phyloP scores from a whole-genome alignment of 2,113 vertebrate species.

The Leptocoma aspasia region DNA sequence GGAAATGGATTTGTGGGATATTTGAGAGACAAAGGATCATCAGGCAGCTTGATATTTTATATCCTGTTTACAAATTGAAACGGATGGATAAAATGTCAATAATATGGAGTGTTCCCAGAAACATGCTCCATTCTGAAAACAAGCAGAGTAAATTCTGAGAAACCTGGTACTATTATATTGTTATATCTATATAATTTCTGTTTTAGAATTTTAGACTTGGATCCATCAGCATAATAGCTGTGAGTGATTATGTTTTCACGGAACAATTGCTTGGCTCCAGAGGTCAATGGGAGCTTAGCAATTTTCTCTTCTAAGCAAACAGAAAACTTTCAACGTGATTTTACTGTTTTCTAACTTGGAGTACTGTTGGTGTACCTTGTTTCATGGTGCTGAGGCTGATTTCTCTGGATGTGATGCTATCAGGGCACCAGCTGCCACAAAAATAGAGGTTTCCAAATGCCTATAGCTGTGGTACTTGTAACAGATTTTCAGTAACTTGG shows the following conservation, averaged over 20 bases:
- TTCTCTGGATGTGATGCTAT: neutral
- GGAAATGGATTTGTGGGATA: neutral
- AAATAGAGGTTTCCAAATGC: neutral
- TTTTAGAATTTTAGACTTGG: neutral
- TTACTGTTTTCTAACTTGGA: neutral
- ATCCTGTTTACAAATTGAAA: constrained; percentile 11
- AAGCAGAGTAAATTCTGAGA: neutral
- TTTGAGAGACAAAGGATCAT: constrained; percentile 28
- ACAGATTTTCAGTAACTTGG: neutral
- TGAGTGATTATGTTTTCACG: neutral
- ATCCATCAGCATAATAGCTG: neutral
- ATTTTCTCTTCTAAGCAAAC: neutral
- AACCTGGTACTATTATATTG: neutral
- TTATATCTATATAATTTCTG: neutral
- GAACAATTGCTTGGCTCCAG: neutral
- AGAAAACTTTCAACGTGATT: neutral
- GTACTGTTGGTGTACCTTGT: neutral
- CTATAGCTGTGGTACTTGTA: neutral
- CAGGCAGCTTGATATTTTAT: neutral
- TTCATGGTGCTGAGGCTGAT: neutral
- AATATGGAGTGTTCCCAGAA: neutral
- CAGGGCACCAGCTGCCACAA: neutral
- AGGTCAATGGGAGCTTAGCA: neutral
- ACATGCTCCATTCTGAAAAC: neutral
- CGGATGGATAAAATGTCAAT: neutral